These are phyloP conservation scores for Excalfactoria chinensis DNA, from an alignment of 2,113 vertebrate species.

Conservation along the genomic window DNA sequence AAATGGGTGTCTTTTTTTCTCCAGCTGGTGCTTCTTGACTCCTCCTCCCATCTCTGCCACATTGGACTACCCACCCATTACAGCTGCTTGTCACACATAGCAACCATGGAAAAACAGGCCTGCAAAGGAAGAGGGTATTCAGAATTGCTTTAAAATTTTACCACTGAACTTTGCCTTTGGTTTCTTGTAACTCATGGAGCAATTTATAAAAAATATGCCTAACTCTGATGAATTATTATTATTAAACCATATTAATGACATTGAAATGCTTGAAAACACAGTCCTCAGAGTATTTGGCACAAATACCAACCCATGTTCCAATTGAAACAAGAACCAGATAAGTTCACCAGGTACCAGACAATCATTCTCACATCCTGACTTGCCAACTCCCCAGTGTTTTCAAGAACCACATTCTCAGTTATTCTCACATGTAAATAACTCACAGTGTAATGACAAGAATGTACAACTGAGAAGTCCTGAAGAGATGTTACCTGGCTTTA, in stretches of 20 bases:
- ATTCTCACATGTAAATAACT: not conserved
- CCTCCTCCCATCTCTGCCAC: not conserved
- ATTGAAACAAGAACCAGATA: not conserved
- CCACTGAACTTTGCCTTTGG: not conserved
- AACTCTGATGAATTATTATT: not conserved
- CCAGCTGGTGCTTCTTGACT: not conserved
- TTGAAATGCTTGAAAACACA: not conserved
- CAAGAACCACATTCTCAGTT: not conserved
- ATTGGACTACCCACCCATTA: rapidly evolving
- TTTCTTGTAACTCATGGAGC: not conserved
- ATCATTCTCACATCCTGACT: not conserved
- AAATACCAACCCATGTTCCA: not conserved
- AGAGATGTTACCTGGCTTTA: not conserved
- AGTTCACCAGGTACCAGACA: not conserved
- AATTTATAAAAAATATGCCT: not conserved
- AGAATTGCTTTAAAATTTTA: not conserved
- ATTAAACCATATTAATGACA: not conserved
- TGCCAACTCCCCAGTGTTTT: slow-evolving; percentile 6
- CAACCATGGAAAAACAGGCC: not conserved
- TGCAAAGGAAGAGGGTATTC: not conserved
- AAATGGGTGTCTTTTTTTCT: not conserved
- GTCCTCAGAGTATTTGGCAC: not conserved
- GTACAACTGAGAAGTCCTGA: not conserved
- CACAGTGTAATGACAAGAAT: not conserved
- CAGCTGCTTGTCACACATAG: not conserved